These are phyloP conservation scores for Labroides dimidiatus DNA, from an alignment of 2,797 vertebrate species.

Conservation along the genomic window DNA sequence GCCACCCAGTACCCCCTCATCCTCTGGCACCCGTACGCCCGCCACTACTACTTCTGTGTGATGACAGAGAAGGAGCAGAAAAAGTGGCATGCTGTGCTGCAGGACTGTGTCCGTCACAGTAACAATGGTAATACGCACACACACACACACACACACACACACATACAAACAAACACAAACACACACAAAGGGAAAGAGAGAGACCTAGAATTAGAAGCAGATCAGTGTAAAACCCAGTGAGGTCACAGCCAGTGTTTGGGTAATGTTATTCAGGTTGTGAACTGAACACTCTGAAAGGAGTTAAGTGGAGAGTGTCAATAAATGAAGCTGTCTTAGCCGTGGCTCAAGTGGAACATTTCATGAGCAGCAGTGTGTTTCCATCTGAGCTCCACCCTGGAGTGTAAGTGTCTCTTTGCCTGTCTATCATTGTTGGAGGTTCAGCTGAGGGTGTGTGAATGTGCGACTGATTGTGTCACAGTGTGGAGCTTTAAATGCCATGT, in stretches of 20 bases:
- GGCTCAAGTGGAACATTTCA: background rate
- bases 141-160: constrained; percentile 16
- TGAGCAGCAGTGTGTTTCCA: background rate
- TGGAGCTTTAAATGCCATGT: constrained; percentile 51
- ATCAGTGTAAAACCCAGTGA: background rate
- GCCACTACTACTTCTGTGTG: constrained; percentile 94
- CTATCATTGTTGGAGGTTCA: constrained; percentile 46
- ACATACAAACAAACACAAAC: constrained; percentile 11
- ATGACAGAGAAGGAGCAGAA: constrained; percentile 94
- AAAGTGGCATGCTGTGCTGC: constrained; percentile 94
- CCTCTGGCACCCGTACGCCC: constrained; percentile 94
- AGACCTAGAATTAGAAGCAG: background rate
- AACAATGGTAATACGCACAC: constrained; percentile 90
- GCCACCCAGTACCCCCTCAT: constrained; percentile 91
- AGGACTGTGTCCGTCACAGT: constrained; percentile 93
- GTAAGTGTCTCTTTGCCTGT: constrained; percentile 22
- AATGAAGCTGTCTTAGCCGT: background rate
- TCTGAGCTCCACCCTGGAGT: constrained; percentile 41
- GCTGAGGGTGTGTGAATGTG: constrained; percentile 44
- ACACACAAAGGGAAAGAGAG: too few species aligned
- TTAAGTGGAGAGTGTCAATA: background rate
- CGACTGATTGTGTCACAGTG: constrained; percentile 21
- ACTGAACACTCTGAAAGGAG: background rate
- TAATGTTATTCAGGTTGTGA: background rate
- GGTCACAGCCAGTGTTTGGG: too few species aligned